Evolutionary conservation across 1,140 invertebrate genomes (phyloP), one percentile per base, ranked within the genome.

Genomic region (Eupeodes corollae): DNA sequence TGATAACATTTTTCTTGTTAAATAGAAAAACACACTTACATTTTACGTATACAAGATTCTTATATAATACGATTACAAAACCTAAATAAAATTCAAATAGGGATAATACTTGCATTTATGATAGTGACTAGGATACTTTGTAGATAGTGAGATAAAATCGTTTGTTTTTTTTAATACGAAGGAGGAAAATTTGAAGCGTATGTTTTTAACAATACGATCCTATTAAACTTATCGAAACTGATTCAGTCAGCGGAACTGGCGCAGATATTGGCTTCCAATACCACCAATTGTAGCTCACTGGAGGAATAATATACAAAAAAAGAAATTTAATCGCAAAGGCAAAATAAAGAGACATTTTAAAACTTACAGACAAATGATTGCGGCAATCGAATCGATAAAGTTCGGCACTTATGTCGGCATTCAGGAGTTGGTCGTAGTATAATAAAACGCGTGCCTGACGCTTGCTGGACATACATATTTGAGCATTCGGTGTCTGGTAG

Each of bases 281-380:
- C 74, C 83, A 81, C 82, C 82, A 85, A 63, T 85, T 85, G 57
- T 84, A 86, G 71, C 78, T 83, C 52, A 86, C 83, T 85, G 59
- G 31, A 75, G 74, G 33, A 52, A 55, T 55, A 66, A 54, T 54
- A 55, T 50, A 47, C 48, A 50, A n/a, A 39, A 15, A 50, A 43
- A 38, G 39, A 38, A 21, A 16, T 35, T 35, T 6, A n/a, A 35
- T 35, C 10, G 21, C 8, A 5, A 26, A 26, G 21, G 13, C 11
- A 34, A 45, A 45, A 45, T 16, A 43, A 19, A 16, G 12, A 12
- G n/a, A n/a, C n/a, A n/a, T n/a, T n/a, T n/a, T n/a, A 26, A 5
- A 61, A 79, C 80, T 77, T 73, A 84, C 83, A 73, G 50, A 80
- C 74, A 69, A 81, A 75, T 46, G 75, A 73, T 50, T 75, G 69